These are phyloP conservation scores for Drosophila picticornis DNA, from an alignment of 2,888 invertebrate species.

Conservation along the genomic window DNA sequence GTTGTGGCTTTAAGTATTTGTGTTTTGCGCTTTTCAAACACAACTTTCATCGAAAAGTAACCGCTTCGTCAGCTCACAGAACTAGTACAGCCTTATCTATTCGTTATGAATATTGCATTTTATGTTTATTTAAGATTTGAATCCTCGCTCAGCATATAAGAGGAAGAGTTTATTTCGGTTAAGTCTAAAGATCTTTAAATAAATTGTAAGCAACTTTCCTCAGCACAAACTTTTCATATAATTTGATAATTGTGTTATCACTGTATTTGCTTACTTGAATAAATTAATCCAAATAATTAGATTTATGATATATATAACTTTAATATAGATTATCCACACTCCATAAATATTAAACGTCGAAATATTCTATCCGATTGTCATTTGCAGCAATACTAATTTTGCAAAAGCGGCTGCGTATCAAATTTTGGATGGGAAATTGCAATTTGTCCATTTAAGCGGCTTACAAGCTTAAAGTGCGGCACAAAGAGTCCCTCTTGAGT, in stretches of 20 bases:
- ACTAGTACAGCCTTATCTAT: conserved; percentile 10
- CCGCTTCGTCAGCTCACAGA: conserved; percentile 20
- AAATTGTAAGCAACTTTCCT: neutral
- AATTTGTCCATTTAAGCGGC: conserved; percentile 51
- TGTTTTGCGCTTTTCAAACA: conserved; percentile 28
- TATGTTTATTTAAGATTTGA: neutral
- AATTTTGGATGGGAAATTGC: conserved; percentile 30
- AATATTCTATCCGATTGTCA: conserved; percentile 3
- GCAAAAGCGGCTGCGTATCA: conserved; percentile 4
- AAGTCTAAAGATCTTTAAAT: neutral
- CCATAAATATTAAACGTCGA: neutral
- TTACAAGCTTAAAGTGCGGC: conserved; percentile 49
- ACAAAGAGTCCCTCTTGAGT: conserved; percentile 13
- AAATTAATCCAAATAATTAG: neutral
- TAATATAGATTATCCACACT: neutral
- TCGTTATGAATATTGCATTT: no score
- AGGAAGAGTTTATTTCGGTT: no score
- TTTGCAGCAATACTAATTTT: conserved; percentile 19
- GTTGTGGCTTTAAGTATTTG: conserved; percentile 17
- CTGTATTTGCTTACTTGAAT: neutral
- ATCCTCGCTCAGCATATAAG: neutral
- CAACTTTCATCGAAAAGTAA: conserved; percentile 23
- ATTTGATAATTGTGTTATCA: no score
- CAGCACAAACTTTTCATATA: neutral
- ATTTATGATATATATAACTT: neutral